Conservation (phyloP, 2,113 vertebrate genomes). For the Varanus komodoensis region DNA sequence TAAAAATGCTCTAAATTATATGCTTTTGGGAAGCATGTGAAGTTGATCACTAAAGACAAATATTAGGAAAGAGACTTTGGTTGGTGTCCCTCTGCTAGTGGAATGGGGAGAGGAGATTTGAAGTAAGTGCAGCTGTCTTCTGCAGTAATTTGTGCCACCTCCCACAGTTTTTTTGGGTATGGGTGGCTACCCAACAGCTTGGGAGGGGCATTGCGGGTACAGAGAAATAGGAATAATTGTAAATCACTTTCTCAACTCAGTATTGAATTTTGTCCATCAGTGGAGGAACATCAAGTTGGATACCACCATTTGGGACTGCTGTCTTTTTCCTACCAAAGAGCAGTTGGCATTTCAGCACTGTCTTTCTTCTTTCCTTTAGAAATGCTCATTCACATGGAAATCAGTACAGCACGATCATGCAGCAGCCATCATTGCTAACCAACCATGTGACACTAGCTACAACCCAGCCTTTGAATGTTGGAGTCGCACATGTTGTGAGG, state of each 20-base stretch:
- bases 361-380: slow-evolving; percentile 61
- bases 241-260: too few relatives aligned
- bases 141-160: too few relatives aligned
- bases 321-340: background rate
- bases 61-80: background rate
- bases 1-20: background rate
- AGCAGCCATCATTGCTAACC: slow-evolving; percentile 87
- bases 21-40: background rate
- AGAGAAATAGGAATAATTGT: too few relatives aligned
- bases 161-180: too few relatives aligned
- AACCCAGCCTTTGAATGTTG: slow-evolving; percentile 86
- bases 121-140: too few relatives aligned
- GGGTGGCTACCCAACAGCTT: too few relatives aligned
- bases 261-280: background rate
- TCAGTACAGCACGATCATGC: slow-evolving; percentile 88
- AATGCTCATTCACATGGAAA: slow-evolving; percentile 87
- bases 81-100: too few relatives aligned
- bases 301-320: background rate
- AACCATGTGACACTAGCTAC: slow-evolving; percentile 83
- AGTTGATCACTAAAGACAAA: background rate
- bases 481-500: slow-evolving; percentile 83
- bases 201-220: too few relatives aligned
- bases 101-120: too few relatives aligned
- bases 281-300: background rate
- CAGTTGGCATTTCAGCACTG: background rate